phyloP scores from a whole-genome alignment of 2,113 vertebrate species.

The Chlorodrepanis virens region DNA sequence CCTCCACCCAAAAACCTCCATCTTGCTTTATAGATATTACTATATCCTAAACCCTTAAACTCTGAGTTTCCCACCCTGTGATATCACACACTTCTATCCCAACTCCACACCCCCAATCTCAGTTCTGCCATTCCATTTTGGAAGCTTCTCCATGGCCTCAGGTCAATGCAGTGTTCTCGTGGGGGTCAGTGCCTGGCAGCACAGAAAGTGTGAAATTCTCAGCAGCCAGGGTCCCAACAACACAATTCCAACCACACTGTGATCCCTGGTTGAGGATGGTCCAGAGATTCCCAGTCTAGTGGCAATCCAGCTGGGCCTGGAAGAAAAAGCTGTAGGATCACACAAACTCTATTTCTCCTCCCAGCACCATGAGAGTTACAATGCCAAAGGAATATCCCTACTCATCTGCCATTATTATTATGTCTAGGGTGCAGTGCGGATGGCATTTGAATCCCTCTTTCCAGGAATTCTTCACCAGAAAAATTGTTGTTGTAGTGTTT shows the following conservation, averaged over 20 bases:
- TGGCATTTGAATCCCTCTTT: background rate
- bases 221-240: background rate
- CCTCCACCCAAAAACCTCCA: background rate
- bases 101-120: background rate
- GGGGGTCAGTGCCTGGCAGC: background rate
- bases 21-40: background rate
- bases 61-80: background rate
- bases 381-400: background rate
- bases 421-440: background rate
- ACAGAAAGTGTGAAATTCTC: background rate
- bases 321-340: background rate
- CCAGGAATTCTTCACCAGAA: background rate
- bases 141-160: background rate
- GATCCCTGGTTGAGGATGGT: background rate
- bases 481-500: background rate
- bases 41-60: background rate
- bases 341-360: background rate
- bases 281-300: background rate
- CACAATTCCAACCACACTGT: background rate
- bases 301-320: background rate
- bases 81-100: background rate
- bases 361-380: background rate
- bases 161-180: background rate
- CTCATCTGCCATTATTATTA: background rate
- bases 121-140: background rate